A percentile compares a stretch with the other conserved stretches of the same genome.
Conservation (phyloP, 2,797 vertebrate genomes). For the Eutrigla gurnardus region DNA sequence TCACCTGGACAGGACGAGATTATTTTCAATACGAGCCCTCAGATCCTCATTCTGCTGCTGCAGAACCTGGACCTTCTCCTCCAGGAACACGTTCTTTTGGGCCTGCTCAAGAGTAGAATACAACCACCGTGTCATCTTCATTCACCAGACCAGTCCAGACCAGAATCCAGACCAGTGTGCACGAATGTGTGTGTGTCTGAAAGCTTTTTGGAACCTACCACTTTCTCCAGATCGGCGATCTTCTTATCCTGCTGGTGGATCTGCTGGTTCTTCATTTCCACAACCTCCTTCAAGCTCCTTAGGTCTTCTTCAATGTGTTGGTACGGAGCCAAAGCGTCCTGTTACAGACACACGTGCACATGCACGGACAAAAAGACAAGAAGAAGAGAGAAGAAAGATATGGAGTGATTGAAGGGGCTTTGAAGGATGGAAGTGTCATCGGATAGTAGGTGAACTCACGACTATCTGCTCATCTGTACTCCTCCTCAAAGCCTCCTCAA, state of each 20-base stretch:
- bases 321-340: constrained; percentile 93
- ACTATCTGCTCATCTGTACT: constrained; percentile 94
- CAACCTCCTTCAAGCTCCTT: constrained; percentile 93
- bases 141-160: constrained; percentile 39
- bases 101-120: constrained; percentile 85
- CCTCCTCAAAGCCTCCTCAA: constrained; percentile 95
- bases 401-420: not conserved
- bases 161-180: not conserved
- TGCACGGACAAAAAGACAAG: not conserved
- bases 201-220: constrained; percentile 87
- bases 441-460: constrained; percentile 79
- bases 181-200: not conserved
- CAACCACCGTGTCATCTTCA: constrained; percentile 68
- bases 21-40: constrained; percentile 91
- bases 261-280: constrained; percentile 98
- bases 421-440: not conserved
- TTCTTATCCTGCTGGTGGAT: constrained; percentile 97
- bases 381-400: not conserved
- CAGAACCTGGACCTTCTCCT: constrained; percentile 94
- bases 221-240: constrained; percentile 94
- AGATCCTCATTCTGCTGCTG: constrained; percentile 98
- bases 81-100: constrained; percentile 94
- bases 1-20: constrained; percentile 91
- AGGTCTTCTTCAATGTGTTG: constrained; percentile 96
- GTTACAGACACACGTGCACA: constrained; percentile 25